A percentile compares a stretch with the other conserved stretches of the same genome.
These are phyloP conservation scores for Poecilia latipinna DNA, from an alignment of 2,113 vertebrate species.

Conservation along the genomic window DNA sequence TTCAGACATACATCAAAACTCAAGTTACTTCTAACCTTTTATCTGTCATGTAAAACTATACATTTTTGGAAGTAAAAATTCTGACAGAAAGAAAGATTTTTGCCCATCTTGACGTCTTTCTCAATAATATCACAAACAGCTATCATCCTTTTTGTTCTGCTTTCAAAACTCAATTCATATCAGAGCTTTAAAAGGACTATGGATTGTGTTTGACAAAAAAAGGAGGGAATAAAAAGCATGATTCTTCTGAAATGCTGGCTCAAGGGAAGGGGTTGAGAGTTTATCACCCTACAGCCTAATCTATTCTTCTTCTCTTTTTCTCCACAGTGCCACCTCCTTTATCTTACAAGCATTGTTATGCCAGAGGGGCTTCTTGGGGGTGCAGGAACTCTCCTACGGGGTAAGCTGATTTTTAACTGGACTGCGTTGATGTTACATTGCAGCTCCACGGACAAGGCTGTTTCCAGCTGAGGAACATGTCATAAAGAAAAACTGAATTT, in stretches of 20 bases:
- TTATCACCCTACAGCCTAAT: background rate
- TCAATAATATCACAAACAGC: no score
- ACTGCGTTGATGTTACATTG: conserved; percentile 44
- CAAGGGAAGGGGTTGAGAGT: background rate
- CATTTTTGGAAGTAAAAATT: background rate
- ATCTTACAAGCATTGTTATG: background rate
- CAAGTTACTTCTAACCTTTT: background rate
- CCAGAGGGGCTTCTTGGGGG: conserved; percentile 4
- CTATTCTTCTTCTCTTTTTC: background rate
- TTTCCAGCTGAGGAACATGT: conserved; percentile 21
- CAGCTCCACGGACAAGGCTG: conserved; percentile 38
- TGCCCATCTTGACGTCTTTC: background rate
- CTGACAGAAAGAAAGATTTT: background rate
- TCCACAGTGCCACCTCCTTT: background rate
- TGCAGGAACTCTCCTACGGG: background rate
- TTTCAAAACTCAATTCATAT: no score
- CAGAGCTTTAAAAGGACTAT: no score
- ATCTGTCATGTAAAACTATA: background rate
- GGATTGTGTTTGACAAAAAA: background rate
- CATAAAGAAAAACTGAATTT: conserved; percentile 9
- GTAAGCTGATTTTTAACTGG: conserved; percentile 23
- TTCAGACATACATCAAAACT: no score
- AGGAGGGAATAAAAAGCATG: background rate
- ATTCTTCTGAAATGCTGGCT: background rate
- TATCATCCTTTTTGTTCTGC: no score